Conservation (phyloP, 2,113 vertebrate species). For the Saguinus midas region DNA sequence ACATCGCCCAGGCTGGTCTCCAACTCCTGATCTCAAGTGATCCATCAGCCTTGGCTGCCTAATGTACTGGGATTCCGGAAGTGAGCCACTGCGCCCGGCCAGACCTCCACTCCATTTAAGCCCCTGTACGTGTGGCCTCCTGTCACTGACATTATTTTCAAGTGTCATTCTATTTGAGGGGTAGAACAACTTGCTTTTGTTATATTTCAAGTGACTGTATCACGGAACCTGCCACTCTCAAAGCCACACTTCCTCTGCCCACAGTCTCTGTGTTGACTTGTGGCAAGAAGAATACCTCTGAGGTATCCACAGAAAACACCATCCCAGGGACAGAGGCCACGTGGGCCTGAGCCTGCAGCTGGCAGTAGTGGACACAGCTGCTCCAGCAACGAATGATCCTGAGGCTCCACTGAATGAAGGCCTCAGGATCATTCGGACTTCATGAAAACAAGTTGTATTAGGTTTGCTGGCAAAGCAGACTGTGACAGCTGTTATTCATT, state of each 20-base stretch:
- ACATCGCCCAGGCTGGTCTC: too few species aligned
- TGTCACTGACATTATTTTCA: background rate
- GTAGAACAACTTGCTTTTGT: background rate
- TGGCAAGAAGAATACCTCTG: too few species aligned
- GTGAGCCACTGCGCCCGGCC: too few species aligned
- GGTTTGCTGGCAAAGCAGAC: background rate
- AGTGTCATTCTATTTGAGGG: rapidly evolving
- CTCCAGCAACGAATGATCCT: background rate
- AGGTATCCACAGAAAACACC: rapidly evolving
- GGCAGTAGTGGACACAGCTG: background rate
- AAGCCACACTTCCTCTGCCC: background rate
- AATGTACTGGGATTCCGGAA: too few species aligned
- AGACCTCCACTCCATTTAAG: background rate
- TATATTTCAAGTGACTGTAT: background rate
- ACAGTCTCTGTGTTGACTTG: background rate
- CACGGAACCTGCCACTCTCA: background rate
- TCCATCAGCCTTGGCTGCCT: too few species aligned
- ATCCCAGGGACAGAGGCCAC: background rate
- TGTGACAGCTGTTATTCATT: background rate
- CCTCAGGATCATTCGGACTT: too few species aligned
- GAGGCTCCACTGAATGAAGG: background rate
- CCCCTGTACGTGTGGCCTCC: too few species aligned
- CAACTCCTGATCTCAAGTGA: too few species aligned
- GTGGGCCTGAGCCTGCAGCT: background rate
- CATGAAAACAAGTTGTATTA: background rate